Evolutionary conservation across 2,113 vertebrate genomes (phyloP), one percentile per base, ranked within the genome.

Genomic region (Pleuronectes platessa): DNA sequence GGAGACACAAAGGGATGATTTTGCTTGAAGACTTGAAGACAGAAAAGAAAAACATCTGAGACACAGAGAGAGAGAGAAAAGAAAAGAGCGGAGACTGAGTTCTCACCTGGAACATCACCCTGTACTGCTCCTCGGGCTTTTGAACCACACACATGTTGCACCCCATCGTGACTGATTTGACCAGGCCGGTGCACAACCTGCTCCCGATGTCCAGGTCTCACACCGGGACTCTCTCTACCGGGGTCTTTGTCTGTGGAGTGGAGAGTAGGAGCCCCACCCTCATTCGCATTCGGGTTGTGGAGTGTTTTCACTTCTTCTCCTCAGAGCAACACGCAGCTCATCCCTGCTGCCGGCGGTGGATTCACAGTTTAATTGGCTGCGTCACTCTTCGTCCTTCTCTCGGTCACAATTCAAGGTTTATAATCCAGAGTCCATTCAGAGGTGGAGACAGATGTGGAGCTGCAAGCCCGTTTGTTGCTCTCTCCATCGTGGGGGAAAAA

Each of bases 71-170:
- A 42, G 9, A 11, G 24, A 24, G 24, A 24, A 24, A 26, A 74
- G 49, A 69, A 8, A 55, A n/a, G 65, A 40, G 51, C 2, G 0
- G 51, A 66, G 66, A 62, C 40, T 10, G 54, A 55, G 71, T 0
- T 68, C 96, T 95, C 92, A 97, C 96, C 96, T 97, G 96, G 86
- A 97, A 96, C 96, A 96, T 96, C 82, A 97, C 95, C 91, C 95
- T 93, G 94, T 96, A 97, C 82, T 97, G 96, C 75, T 97, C 96
- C 93, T 97, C 96, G 0, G 96, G 96, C 72, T 96, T 96, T 87
- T 96, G 95, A 75, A 96, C 95, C 90, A 97, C 95, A 86, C 96
- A 97, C 96, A 97, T 97, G 93, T 97, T 97, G 90, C 96, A 97
- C 84, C 96, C 96, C 96, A 97, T 97, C 18, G 70, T 49, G 76